Evolutionary conservation across 2,888 invertebrate species (phyloP), one percentile per base, ranked within the genome.

Genomic region (Lasioglossum leucozonium): DNA sequence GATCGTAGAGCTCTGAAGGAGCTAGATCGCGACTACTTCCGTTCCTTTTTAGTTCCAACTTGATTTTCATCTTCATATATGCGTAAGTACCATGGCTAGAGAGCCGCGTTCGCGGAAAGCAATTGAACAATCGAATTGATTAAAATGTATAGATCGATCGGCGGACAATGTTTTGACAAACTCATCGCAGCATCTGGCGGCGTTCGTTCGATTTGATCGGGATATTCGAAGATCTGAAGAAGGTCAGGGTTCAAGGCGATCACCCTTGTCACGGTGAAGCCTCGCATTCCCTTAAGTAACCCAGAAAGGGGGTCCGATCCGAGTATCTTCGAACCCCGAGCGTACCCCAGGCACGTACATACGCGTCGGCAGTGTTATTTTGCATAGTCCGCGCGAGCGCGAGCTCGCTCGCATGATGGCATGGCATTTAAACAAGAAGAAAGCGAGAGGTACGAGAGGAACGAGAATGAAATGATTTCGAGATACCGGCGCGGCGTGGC

Each of bases 401-500:
- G 55, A 55, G 55, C n/a, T 55, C 55, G n/a, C 55, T 55, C 55
- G 62, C 62, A 62, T 30, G 62, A 62, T 30, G 62, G 62, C 62
- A 30, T 76, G 90, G 90, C 76, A 89, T 90, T 90, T 88, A 87
- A 89, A 84, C 79, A 88, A 62, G 83, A 90, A 84, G 72, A 89
- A 89, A 88, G 87, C 69, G 82, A 85, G 77, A 74, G 80, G 77
- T 69, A 85, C 81, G 88, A 79, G 37, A 83, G 16, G 75, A 86
- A 88, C 86, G 80, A 84, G 89, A 89, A 89, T 89, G 89, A 86
- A 88, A 89, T 89, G 90, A 89, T 90, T 90, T 89, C 88, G 77
- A 84, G 86, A 81, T 72, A 75, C 80, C 58, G 72, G 34, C 34
- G 34, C 34, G 34, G 71, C 16, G 16, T 55, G 42, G 83, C 79